Evolutionary conservation across 2,797 vertebrate genomes (phyloP).

Genomic region (Caiman crocodilus): DNA sequence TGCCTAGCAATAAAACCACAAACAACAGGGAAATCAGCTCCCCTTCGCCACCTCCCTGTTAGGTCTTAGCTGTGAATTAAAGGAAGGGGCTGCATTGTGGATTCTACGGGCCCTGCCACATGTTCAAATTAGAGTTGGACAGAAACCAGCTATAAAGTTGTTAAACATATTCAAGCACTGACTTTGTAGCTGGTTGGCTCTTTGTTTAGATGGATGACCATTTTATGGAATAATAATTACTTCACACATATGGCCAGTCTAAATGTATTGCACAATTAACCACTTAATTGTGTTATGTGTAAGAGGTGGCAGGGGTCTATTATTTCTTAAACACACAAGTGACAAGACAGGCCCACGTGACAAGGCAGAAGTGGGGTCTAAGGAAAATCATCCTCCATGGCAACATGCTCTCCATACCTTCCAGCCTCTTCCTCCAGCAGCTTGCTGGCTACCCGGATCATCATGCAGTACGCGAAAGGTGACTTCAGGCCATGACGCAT

Average conservation of each 20-base stretch:
- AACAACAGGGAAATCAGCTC: neutral
- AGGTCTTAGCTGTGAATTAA: neutral
- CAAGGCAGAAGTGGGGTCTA: neutral
- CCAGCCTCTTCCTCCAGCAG: slow-evolving; percentile 85
- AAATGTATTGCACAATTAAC: too few species aligned
- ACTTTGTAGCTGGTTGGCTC: too few species aligned
- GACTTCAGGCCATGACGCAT: slow-evolving; percentile 85
- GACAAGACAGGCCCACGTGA: neutral
- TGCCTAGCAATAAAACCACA: neutral
- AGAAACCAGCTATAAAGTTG: too few species aligned
- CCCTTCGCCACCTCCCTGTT: neutral
- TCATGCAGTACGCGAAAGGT: slow-evolving; percentile 86
- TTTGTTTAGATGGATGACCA: too few species aligned
- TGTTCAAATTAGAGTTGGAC: too few species aligned
- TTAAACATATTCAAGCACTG: too few species aligned
- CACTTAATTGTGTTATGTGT: too few species aligned
- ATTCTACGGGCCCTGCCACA: too few species aligned
- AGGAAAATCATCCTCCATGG: neutral
- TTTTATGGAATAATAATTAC: too few species aligned
- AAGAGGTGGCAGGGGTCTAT: too few species aligned
- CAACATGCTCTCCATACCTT: slow-evolving; percentile 67
- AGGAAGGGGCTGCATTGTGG: neutral
- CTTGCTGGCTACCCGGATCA: slow-evolving; percentile 87
- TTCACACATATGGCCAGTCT: too few species aligned
- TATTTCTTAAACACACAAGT: neutral